A percentile compares a stretch with the other conserved stretches of the same genome.
Evolutionary conservation across 2,888 invertebrate genomes (phyloP).

Genomic region (Ophion ellenae): DNA sequence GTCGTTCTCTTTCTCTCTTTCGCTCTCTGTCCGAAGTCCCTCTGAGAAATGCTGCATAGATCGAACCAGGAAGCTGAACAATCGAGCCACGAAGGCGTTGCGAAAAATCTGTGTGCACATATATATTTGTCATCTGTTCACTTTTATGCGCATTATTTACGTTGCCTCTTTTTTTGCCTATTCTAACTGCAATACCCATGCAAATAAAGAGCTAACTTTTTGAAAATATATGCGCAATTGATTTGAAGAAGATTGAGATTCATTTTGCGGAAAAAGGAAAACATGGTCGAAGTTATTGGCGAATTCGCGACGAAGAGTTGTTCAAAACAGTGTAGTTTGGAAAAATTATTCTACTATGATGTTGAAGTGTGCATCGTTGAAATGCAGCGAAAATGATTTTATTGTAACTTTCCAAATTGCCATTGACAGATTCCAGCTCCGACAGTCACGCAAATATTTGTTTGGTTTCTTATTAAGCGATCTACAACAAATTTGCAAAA

Average conservation of each 20-base stretch:
- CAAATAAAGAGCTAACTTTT: not conserved
- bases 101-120: slow-evolving; percentile 25
- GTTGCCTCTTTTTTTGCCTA: not conserved
- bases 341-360: no score
- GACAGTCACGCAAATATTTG: no score
- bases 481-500: no score
- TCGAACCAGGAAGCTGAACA: slow-evolving; percentile 56
- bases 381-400: no score
- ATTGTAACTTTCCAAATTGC: no score
- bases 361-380: no score
- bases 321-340: no score
- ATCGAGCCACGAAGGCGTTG: slow-evolving; percentile 25
- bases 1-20: not conserved
- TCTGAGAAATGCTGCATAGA: slow-evolving; percentile 12
- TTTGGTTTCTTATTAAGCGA: no score
- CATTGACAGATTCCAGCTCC: no score
- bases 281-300: no score
- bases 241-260: not conserved
- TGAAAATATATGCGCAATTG: not conserved
- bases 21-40: not conserved
- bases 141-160: not conserved
- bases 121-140: not conserved
- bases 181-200: not conserved
- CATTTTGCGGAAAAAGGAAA: not conserved
- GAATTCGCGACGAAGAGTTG: no score